These are phyloP conservation scores for Chrysaora quinquecirrha DNA, from an alignment of 30 jellyfish, hydroid and myxozoan species.

Conservation along the genomic window DNA sequence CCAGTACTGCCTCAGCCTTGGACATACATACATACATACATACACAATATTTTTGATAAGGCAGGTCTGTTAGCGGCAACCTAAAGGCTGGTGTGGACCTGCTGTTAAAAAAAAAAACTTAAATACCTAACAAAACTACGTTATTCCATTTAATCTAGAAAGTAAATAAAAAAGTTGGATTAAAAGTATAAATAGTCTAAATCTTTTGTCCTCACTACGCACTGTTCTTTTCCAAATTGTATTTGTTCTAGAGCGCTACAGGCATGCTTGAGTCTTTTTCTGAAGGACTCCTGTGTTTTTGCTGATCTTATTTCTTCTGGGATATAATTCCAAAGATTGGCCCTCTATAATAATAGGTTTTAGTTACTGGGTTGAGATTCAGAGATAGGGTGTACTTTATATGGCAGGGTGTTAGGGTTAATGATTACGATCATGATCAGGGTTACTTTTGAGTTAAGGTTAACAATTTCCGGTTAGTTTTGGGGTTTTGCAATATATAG, in stretches of 20 bases:
- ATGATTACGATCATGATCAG: too few species aligned
- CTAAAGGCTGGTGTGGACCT: slow-evolving; percentile 62
- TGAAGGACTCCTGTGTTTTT: neutral
- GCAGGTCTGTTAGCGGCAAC: slow-evolving; percentile 29
- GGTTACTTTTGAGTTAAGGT: too few species aligned
- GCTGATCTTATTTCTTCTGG: neutral
- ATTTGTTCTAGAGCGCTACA: neutral
- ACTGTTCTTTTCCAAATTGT: neutral
- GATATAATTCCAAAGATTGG: neutral
- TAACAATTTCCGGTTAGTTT: too few species aligned
- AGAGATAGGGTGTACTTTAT: too few species aligned
- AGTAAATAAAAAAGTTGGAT: neutral
- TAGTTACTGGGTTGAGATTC: too few species aligned
- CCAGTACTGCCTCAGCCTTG: too few species aligned
- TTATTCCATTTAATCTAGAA: neutral
- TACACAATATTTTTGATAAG: slow-evolving; percentile 7
- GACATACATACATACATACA: slow-evolving; percentile 28
- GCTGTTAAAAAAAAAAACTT: slow-evolving; percentile 33
- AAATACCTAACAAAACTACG: neutral
- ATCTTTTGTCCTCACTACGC: neutral
- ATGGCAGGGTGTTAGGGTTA: too few species aligned
- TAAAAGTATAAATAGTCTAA: neutral
- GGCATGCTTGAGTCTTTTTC: neutral
- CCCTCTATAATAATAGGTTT: too few species aligned
- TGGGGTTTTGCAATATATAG: too few species aligned